Conservation (phyloP, 1,140 invertebrate genomes). For the Euglossa dilemma region DNA sequence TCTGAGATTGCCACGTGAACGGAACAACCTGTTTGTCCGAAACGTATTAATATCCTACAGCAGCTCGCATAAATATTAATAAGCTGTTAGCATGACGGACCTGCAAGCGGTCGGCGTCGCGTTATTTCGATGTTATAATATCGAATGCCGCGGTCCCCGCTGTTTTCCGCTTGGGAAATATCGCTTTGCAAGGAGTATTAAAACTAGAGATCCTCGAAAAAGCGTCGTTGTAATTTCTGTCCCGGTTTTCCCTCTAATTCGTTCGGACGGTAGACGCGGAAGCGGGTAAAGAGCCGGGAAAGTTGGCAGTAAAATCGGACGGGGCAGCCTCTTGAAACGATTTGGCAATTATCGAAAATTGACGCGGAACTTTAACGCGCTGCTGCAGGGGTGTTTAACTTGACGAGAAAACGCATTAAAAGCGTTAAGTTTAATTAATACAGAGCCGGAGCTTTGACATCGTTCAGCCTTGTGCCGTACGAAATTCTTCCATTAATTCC, state of each 20-base stretch:
- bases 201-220: not conserved
- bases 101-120: not conserved
- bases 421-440: conserved; percentile 26
- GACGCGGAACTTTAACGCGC: too few relatives aligned
- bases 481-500: conserved; percentile 31
- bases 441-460: not conserved
- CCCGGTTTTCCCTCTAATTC: not conserved
- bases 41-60: conserved; percentile 46
- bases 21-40: conserved; percentile 46
- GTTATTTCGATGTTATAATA: conserved; percentile 34
- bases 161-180: not conserved
- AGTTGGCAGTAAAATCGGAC: too few relatives aligned
- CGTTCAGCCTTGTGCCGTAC: not conserved
- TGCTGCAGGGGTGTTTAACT: not conserved
- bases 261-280: too few relatives aligned
- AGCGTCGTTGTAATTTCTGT: not conserved
- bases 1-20: conserved; percentile 37
- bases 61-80: conserved; percentile 44
- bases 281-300: too few relatives aligned
- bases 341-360: too few relatives aligned
- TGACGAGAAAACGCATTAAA: not conserved
- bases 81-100: conserved; percentile 21
- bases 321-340: too few relatives aligned
- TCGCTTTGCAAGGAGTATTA: not conserved
- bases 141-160: not conserved